Evolutionary conservation across 2,888 invertebrate genomes (phyloP).

Genomic region (Drosophila birchii): DNA sequence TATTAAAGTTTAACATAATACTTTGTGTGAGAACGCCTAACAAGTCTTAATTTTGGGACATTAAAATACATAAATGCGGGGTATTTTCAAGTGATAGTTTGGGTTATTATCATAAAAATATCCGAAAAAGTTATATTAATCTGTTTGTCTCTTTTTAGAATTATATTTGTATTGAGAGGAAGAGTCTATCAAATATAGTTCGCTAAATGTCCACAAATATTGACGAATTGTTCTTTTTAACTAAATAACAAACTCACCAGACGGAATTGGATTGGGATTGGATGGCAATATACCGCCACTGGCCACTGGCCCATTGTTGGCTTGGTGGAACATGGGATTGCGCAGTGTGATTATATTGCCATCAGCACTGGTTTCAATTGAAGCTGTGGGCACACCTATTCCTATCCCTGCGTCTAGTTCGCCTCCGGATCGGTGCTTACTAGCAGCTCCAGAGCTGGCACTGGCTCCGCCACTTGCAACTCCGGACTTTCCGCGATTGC

Average conservation of each 20-base stretch:
- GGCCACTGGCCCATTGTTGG: constrained; percentile 51
- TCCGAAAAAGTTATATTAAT: too few species aligned
- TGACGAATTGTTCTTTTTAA: neutral
- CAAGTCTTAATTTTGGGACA: neutral
- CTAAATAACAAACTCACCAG: constrained; percentile 58
- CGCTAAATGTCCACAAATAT: neutral
- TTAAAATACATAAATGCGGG: too few species aligned
- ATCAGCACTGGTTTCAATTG: constrained; percentile 55
- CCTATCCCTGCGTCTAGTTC: constrained; percentile 11
- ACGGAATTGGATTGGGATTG: constrained; percentile 67
- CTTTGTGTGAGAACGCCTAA: neutral
- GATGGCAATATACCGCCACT: constrained; percentile 55
- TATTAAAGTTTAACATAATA: neutral
- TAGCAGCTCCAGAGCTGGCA: constrained; percentile 33
- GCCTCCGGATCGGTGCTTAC: constrained; percentile 48
- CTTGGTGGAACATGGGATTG: constrained; percentile 89
- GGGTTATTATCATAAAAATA: too few species aligned
- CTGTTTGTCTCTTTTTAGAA: too few species aligned
- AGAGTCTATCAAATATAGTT: too few species aligned
- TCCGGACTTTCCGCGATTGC: constrained; percentile 80
- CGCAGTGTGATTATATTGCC: constrained; percentile 90
- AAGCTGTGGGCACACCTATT: constrained; percentile 17
- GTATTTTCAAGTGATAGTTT: too few species aligned
- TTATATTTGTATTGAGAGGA: too few species aligned
- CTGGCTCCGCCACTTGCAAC: constrained; percentile 28